Conservation (phyloP, 2,888 invertebrate genomes). For the Branchellion lobata region DNA sequence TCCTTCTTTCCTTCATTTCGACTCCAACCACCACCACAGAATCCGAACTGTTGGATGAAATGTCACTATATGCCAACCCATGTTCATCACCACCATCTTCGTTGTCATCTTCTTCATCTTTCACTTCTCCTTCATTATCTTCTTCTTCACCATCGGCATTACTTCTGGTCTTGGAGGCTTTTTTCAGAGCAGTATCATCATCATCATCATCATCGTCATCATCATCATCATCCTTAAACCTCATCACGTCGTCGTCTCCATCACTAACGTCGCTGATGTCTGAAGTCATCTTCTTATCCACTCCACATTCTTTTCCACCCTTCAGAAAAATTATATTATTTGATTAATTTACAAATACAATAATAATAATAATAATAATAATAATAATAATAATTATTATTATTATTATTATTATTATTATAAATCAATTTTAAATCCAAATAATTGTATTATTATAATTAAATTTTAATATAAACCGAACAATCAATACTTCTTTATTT, state of each 20-base stretch:
- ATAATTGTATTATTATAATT: too few relatives aligned
- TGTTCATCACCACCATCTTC: conserved; percentile 10
- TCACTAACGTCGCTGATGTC: not conserved
- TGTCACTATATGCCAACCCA: conserved; percentile 34
- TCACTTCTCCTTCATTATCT: not conserved
- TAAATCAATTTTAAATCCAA: too few relatives aligned
- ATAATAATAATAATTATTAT: too few relatives aligned
- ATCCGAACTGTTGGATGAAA: conserved; percentile 31
- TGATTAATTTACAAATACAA: too few relatives aligned
- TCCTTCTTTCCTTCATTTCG: conserved; percentile 25
- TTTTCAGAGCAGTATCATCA: not conserved
- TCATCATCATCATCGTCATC: conserved; percentile 5
- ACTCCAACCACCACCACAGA: conserved; percentile 39
- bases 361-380: too few relatives aligned
- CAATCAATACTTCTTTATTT: too few relatives aligned
- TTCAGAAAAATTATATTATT: not conserved
- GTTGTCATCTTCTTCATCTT: conserved; percentile 4
- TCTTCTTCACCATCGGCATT: not conserved
- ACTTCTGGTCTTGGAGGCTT: too few relatives aligned
- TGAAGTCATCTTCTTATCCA: not conserved
- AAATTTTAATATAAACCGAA: too few relatives aligned
- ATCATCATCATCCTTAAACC: not conserved
- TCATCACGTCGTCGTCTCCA: not conserved
- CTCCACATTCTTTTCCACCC: not conserved
- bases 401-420: too few relatives aligned